Evolutionary conservation across 2,113 vertebrate genomes (phyloP), one percentile per base, ranked within the genome.

Genomic region (Ochotona curzoniae): DNA sequence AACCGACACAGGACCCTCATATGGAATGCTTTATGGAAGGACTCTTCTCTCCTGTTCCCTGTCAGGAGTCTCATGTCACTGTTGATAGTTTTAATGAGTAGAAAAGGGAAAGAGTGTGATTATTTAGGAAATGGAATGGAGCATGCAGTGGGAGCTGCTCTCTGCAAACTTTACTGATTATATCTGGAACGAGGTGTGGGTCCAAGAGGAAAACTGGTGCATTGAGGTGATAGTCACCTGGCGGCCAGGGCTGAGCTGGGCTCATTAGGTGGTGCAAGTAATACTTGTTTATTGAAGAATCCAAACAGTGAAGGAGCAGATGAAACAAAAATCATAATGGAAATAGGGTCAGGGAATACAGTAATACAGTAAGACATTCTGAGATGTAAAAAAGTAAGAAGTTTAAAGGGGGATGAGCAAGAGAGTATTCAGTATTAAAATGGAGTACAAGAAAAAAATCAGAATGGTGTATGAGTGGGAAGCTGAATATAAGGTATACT

Each of bases 1-100:
- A 2, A 66, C 28, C 0, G 2, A 4, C 10, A 5, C 51, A 3
- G 20, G 2, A 12, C 4, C 28, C 61, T 28, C 2, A 1, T 5
- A 1, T 1, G 12, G 54, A 18, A 44, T 3, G 17, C 32, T 7
- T 63, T 69, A 35, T 0, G 30, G 25, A 25, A 3, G 8, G 54
- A 10, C 3, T 3, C 15, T 18, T 60, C 12, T 30, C 49, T n/a
- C 57, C 32, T 13, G 30, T 6, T 9, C 49, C 91, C n/a, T 12
- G 35, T 60, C 47, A n/a, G 8, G 5, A 35, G 4, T 4, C 7
- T 5, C 15, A 17, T n/a, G 78, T 49, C 7, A 61, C 30, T 38
- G 75, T 18, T n/a, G 26, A 61, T 23, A 78, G 60, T 60, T 44
- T 73, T 25, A 49, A 83, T 30, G 35, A 26, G 78, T 32, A 28